A percentile compares a stretch with the other conserved stretches of the same genome.
phyloP scores from a whole-genome alignment of 2,113 vertebrate genomes.

The Orycteropus afer region DNA sequence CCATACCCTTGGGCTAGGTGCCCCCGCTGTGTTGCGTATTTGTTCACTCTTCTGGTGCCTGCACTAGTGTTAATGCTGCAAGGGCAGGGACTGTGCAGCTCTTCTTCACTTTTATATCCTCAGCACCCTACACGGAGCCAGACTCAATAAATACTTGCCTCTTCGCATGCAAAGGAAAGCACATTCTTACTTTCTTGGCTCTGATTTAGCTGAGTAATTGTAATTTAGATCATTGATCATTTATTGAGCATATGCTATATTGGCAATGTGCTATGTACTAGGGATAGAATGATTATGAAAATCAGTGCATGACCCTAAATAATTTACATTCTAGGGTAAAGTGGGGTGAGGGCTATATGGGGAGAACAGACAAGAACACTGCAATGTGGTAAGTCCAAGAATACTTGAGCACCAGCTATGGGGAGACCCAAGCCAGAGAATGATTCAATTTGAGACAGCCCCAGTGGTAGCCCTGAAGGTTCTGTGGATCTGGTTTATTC shows the following conservation, averaged over 20 bases:
- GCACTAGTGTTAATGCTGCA: background rate
- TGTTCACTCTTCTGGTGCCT: background rate
- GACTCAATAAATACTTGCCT: constrained; percentile 7
- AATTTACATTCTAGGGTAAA: background rate
- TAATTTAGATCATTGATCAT: constrained; percentile 6
- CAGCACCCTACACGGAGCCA: background rate
- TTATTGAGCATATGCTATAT: constrained; percentile 18
- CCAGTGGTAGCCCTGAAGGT: background rate
- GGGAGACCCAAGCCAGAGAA: background rate
- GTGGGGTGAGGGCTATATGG: background rate
- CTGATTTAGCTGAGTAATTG: background rate
- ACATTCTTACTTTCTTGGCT: background rate
- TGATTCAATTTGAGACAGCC: background rate
- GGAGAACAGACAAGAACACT: background rate
- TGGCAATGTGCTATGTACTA: background rate
- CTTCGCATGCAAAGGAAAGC: background rate
- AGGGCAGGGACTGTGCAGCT: background rate
- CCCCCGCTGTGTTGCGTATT: background rate
- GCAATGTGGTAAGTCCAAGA: background rate
- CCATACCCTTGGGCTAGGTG: background rate
- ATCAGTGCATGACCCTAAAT: background rate
- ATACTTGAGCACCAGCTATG: background rate
- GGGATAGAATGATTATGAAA: background rate
- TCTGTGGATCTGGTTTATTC: background rate
- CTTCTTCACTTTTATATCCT: background rate